Evolutionary conservation across 1,140 invertebrate species (phyloP), one percentile per base, ranked within the genome.

Genomic region (Pteromalus puparum): DNA sequence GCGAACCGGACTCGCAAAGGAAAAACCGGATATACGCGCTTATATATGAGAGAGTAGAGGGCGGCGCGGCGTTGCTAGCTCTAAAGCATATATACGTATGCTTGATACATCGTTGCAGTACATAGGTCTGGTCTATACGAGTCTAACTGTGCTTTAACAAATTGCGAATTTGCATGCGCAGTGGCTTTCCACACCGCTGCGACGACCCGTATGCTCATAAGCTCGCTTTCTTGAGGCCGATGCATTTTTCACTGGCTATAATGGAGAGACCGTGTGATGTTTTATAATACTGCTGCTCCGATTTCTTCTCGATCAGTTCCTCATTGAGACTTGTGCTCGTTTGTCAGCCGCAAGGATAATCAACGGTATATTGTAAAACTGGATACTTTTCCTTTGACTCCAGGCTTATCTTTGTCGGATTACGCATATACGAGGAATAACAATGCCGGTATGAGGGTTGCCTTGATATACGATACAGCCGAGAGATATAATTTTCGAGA

Each of bases 141-240:
- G 72, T n/a, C 65, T 76, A 82, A 82, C 81, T 82, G 81, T 82
- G 81, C 81, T 82, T 82, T 82, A 82, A 82, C 81, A 46, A 82
- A 82, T 82, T 82, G 72, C 48, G 73, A 76, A 75, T 75, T 82
- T n/a, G n/a, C 81, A 76, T 82, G 81, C 53, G 81, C 68, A 28
- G 53, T 61, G 68, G 68, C 68, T 70, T 61, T 61, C 2, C 18
- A 9, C 26, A 15, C 26, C 24, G 4, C 10, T n/a, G n/a, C n/a
- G 68, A 24, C 68, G 68, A 18, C 34, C 34, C 21, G 34, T 46
- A 24, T 61, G 18, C 18, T 6, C n/a, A 48, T 18, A n/a, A n/a
- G 53, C 53, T 61, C 53, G 53, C 18, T 38, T 65, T 67, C 53
- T 67, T 78, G n/a, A 13, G 61, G 26, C 5, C 1, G 6, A 38